Conservation (phyloP, 1,140 invertebrate species). For the Ceratosolen solmsi region DNA sequence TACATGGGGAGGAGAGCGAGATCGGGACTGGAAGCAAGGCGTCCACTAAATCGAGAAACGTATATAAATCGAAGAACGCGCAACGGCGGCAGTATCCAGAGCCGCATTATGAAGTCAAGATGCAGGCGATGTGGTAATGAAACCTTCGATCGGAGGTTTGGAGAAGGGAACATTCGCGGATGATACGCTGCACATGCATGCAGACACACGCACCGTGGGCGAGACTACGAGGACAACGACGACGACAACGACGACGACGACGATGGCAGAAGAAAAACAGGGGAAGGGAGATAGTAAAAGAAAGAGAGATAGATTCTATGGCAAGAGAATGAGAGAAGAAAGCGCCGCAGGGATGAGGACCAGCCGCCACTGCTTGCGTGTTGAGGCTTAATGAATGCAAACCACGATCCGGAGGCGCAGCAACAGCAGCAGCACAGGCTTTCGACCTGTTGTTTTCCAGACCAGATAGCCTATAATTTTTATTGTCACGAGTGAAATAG, state of each 20-base stretch:
- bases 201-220: neutral
- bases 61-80: conserved; percentile 42
- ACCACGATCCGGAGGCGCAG: conserved; percentile 72
- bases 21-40: neutral
- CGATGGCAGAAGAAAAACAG: neutral
- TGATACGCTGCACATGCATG: conserved; percentile 18
- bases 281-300: neutral
- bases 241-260: neutral
- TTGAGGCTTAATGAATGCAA: conserved; percentile 78
- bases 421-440: conserved; percentile 32
- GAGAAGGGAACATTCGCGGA: conserved; percentile 26
- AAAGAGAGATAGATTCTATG: neutral
- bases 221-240: conserved; percentile 1
- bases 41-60: conserved; percentile 41
- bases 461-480: conserved; percentile 79
- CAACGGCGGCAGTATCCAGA: neutral
- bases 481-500: conserved; percentile 78
- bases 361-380: conserved; percentile 73
- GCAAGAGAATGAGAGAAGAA: neutral
- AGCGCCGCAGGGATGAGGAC: conserved; percentile 42
- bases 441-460: conserved; percentile 78
- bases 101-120: conserved; percentile 47
- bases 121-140: conserved; percentile 47
- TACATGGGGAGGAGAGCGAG: neutral
- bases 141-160: conserved; percentile 41